Conservation (phyloP, 92 coral and sea anemone species). For the Phymanthus crucifer region DNA sequence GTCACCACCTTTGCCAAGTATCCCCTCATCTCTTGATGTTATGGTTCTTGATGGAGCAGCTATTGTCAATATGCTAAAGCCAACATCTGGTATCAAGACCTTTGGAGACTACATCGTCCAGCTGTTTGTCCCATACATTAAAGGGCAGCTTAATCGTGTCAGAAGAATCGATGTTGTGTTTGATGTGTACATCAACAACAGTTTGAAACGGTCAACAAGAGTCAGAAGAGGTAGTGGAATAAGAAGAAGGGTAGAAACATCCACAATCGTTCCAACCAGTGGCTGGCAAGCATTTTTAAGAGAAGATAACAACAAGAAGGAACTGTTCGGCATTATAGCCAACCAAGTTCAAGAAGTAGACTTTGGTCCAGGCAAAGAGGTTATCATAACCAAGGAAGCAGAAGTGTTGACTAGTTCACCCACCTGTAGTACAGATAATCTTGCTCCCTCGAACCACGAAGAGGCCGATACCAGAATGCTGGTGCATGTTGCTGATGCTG, state of each 20-base stretch:
- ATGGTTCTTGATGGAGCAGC: constrained; percentile 54
- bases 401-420: constrained; percentile 15
- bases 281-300: constrained; percentile 37
- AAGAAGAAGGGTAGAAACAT: constrained; percentile 36
- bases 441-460: constrained; percentile 14
- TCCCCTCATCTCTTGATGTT: constrained; percentile 35
- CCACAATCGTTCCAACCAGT: constrained; percentile 27
- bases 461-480: constrained; percentile 11
- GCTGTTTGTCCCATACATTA: constrained; percentile 42
- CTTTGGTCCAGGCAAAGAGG: constrained; percentile 9
- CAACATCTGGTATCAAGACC: constrained; percentile 36
- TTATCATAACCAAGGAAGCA: constrained; percentile 10
- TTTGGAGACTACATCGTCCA: constrained; percentile 38
- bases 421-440: not conserved
- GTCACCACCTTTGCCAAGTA: constrained; percentile 21
- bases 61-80: constrained; percentile 50
- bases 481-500: constrained; percentile 17
- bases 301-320: constrained; percentile 25
- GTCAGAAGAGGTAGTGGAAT: constrained; percentile 42
- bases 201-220: constrained; percentile 42
- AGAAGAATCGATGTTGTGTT: constrained; percentile 44
- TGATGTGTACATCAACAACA: constrained; percentile 40
- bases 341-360: not conserved
- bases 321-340: constrained; percentile 29
- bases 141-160: constrained; percentile 35